Evolutionary conservation across 2,888 invertebrate genomes (phyloP), one percentile per base, ranked within the genome.

Genomic region (Aricia artaxerxes): DNA sequence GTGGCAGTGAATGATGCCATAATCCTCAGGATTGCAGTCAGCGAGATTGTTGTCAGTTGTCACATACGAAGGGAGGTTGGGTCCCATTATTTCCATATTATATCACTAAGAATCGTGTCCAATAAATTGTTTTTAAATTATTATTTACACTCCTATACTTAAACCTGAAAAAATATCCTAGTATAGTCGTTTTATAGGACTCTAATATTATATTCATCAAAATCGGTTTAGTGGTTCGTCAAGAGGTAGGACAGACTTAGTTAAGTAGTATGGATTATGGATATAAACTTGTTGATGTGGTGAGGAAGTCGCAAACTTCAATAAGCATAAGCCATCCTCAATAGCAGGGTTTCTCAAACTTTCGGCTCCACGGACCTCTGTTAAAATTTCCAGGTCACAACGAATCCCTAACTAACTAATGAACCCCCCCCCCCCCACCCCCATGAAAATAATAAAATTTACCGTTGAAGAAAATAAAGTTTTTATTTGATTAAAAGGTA

Each of bases 1-100:
- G 35, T 35, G 35, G 69, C 57, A 57, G 57, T 69, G 69, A 69
- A 69, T 69, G 69, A 35, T 69, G 69, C 35, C 35, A 38, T 69
- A 69, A 69, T 69, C 13, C 69, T 38, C 35, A 38, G 69, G 69
- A 69, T 38, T 69, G 35, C 69, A 69, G 69, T 38, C 69, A 16
- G 13, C 35, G 69, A 69, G 35, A 69, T 69, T 69, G 64, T 64
- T 31, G 57, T 69, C 13, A 38, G 64, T 64, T 31, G 57, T 69
- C 13, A 38, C 69, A 69, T 35, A 35, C 38, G 16, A 35, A 64
- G 16, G 4, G 4, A 16, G 16, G 1, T 57, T 57, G 49, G 49
- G 2, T 61, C 24, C 24, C 5, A 61, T 7, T 24, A 11, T 9
- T 9, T 31, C n/a, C 61, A 61, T 61, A 7, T 24, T 61, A 61